Evolutionary conservation across 2,888 invertebrate genomes (phyloP).

Genomic region (Oxystoma pomonae): DNA sequence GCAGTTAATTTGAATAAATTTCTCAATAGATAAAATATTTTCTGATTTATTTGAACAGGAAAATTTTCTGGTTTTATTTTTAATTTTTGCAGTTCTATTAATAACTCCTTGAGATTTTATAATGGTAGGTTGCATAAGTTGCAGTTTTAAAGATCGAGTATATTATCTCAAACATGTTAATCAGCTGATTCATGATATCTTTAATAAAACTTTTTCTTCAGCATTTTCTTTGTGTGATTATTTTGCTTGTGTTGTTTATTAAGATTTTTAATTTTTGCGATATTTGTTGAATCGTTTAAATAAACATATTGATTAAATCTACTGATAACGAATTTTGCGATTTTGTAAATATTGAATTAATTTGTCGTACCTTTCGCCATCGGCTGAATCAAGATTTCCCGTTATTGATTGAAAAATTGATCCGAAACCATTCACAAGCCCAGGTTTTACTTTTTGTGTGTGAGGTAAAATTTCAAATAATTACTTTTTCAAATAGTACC

Average conservation of each 20-base stretch:
- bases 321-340: background rate
- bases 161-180: background rate
- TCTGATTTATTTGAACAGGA: background rate
- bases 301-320: background rate
- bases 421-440: conserved; percentile 1
- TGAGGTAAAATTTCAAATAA: background rate
- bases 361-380: conserved; percentile 2
- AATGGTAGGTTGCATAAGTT: background rate
- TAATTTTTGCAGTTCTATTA: background rate
- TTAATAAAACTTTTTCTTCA: background rate
- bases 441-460: background rate
- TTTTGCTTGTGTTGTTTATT: background rate
- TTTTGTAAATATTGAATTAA: conserved; percentile 1
- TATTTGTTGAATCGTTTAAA: too few species aligned
- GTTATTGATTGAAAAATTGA: conserved; percentile 4
- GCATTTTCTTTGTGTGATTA: background rate
- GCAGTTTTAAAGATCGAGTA: background rate
- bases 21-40: background rate
- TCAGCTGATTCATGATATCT: background rate
- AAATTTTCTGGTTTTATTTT: background rate
- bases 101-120: background rate
- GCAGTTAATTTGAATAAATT: conserved; percentile 1
- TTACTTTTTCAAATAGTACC: background rate
- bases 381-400: conserved; percentile 5
- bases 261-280: background rate